Evolutionary conservation across 2,113 vertebrate genomes (phyloP).

Genomic region (Myiozetetes cayanensis): DNA sequence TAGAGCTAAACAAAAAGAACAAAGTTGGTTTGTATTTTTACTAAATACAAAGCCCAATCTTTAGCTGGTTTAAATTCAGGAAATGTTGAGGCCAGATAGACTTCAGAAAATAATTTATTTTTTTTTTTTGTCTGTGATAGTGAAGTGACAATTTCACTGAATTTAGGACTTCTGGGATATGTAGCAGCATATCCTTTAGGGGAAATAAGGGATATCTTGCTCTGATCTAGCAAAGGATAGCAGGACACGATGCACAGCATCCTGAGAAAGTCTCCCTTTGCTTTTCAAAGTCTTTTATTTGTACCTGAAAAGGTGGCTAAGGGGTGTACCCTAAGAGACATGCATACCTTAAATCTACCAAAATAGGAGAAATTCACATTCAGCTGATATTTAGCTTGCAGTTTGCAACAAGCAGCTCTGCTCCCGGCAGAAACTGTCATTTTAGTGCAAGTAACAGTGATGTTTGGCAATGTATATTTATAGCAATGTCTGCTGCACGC

Average conservation of each 20-base stretch:
- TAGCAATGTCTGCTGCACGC: neutral
- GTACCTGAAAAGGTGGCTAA: neutral
- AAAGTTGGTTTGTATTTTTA: neutral
- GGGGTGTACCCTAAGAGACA: neutral
- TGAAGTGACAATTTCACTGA: neutral
- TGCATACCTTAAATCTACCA: neutral
- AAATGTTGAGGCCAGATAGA: neutral
- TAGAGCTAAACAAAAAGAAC: neutral
- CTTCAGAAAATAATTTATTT: neutral
- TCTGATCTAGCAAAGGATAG: neutral
- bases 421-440: neutral
- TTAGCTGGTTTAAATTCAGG: neutral
- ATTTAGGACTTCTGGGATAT: neutral
- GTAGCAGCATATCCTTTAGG: neutral
- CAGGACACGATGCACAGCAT: neutral
- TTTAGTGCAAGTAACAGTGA: neutral
- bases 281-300: neutral
- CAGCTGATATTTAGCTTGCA: neutral
- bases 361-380: neutral
- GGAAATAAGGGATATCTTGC: neutral
- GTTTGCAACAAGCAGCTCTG: neutral
- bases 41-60: neutral
- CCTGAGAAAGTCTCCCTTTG: neutral
- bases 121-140: neutral
- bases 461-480: neutral